Conservation (phyloP, 2,113 vertebrate genomes). For the Centropus bengalensis region DNA sequence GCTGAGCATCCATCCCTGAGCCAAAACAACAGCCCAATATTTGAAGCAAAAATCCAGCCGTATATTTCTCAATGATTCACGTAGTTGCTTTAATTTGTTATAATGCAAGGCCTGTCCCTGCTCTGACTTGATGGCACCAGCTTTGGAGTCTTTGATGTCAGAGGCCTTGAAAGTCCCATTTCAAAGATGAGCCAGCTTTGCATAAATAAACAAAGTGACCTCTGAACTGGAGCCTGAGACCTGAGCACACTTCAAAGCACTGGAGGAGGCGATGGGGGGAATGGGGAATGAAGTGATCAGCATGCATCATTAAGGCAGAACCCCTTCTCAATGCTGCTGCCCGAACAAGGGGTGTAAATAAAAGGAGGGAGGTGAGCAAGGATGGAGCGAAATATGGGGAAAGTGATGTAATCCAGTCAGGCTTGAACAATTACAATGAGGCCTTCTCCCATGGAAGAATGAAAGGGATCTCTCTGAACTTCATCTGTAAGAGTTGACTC, state of each 20-base stretch:
- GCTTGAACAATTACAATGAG: constrained; percentile 64
- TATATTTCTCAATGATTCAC: constrained; percentile 26
- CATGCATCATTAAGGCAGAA: constrained; percentile 68
- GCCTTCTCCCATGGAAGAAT: constrained; percentile 43
- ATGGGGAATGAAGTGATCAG: constrained; percentile 70
- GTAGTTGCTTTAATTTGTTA: constrained; percentile 58
- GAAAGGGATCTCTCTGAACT: constrained; percentile 16
- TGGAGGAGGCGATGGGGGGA: not conserved
- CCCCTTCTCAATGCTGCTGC: not conserved
- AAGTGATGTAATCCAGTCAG: constrained; percentile 74
- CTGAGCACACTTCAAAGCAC: constrained; percentile 77
- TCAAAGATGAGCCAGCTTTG: constrained; percentile 79
- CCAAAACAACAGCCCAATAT: not conserved
- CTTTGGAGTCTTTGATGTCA: constrained; percentile 74
- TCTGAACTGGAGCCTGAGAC: constrained; percentile 76
- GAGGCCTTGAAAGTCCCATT: constrained; percentile 73
- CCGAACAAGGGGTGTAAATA: constrained; percentile 51
- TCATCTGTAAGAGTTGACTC: not conserved
- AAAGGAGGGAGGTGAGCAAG: constrained; percentile 18
- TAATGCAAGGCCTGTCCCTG: constrained; percentile 55
- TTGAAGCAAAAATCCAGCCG: not conserved
- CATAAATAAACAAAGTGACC: constrained; percentile 81
- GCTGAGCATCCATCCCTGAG: not conserved
- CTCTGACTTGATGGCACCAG: constrained; percentile 64
- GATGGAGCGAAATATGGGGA: constrained; percentile 59